Conservation (phyloP, 2,888 invertebrate genomes). For the Eristalis tenax region DNA sequence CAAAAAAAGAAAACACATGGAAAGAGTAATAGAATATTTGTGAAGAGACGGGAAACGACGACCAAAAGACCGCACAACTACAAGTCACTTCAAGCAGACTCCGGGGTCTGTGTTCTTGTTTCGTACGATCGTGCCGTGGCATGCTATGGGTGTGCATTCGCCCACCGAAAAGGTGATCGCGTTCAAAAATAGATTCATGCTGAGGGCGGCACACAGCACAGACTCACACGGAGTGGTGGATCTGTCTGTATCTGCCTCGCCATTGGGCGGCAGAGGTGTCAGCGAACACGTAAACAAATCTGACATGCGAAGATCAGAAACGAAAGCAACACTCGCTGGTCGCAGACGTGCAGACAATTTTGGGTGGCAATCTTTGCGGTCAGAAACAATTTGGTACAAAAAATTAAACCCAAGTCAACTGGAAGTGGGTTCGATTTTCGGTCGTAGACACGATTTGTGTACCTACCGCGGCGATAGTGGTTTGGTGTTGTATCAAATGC, state of each 20-base stretch:
- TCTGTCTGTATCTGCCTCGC: not conserved
- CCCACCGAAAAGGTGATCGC: constrained; percentile 36
- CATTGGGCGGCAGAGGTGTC: constrained; percentile 27
- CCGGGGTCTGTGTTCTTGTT: not conserved
- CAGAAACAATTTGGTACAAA: constrained; percentile 29
- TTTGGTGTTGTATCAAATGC: not conserved
- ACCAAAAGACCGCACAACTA: not conserved
- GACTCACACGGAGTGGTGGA: not conserved
- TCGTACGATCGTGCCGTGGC: constrained; percentile 6
- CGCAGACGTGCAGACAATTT: not conserved
- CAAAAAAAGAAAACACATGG: not conserved
- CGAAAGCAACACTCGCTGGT: not conserved
- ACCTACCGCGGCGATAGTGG: not conserved
- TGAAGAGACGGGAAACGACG: not conserved
- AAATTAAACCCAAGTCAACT: constrained; percentile 30
- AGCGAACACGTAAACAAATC: constrained; percentile 30
- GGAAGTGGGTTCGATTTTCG: constrained; percentile 7
- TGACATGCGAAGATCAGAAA: constrained; percentile 13
- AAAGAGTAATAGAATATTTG: not conserved
- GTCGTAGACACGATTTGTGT: too few relatives aligned
- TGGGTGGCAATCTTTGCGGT: constrained; percentile 35
- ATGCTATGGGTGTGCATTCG: constrained; percentile 4
- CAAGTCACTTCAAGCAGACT: not conserved
- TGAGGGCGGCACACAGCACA: not conserved
- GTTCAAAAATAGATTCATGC: constrained; percentile 32